Evolutionary conservation across 1,140 invertebrate genomes (phyloP), one percentile per base, ranked within the genome.

Genomic region (Heliothis subflexa): DNA sequence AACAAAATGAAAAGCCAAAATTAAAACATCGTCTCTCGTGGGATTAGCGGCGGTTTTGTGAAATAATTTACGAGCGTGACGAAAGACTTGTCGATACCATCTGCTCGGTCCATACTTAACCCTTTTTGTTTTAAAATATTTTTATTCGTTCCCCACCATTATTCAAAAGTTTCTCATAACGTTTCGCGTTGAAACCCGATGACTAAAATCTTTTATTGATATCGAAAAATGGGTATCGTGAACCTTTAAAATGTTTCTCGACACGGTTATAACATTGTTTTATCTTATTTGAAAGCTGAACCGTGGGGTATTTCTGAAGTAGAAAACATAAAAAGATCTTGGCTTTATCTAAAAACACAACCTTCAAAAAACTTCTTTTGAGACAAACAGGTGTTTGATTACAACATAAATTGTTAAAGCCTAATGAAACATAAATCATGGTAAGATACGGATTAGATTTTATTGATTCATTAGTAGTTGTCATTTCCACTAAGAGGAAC

Each of bases 11-110:
- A 83, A 85, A 85, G 78, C 64, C 84, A 89, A 91, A 94, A 93
- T 94, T 93, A 93, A 93, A 92, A 92, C 90, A 91, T 93, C 88
- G 87, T 70, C 80, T 84, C 89, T 85, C 89, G 85, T 87, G 85
- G 87, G 90, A 93, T 93, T 93, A 93, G 91, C 90, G 85, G 86
- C 87, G 89, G 89, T 92, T 93, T 92, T 89, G 87, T 91, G 86
- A 88, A 90, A 94, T 94, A 91, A 92, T 93, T 92, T 93, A 93
- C 86, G 91, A 91, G 91, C 93, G 90, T 93, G 90, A 93, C 92
- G 92, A 88, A 93, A 86, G 86, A 87, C 79, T 84, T 88, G 85
- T 87, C 89, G 93, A 94, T 94, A 92, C 85, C 87, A 94, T 94
- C 93, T 91, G 91, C 87, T 88, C 84, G 83, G 80, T 61, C 87